Conservation (phyloP, 2,797 vertebrate genomes). For the Crocodylus rhombifer region DNA sequence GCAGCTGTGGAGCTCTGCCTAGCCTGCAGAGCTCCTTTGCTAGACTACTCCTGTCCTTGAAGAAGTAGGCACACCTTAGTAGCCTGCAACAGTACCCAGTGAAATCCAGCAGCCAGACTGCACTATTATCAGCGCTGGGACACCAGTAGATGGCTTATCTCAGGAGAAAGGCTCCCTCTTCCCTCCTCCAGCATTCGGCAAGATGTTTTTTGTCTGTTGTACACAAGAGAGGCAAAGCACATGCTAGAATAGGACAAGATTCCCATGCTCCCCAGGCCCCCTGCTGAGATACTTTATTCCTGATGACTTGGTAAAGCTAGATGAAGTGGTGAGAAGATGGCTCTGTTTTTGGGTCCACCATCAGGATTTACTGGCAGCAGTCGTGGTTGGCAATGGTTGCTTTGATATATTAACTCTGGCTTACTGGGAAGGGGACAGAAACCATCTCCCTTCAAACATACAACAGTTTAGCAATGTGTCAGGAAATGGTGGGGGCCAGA, state of each 20-base stretch:
- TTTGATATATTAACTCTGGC: not conserved
- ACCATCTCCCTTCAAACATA: not conserved
- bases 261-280: rapidly evolving
- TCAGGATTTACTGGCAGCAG: not conserved
- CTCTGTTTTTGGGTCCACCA: not conserved
- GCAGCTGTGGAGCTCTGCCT: no score
- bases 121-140: conserved; percentile 32
- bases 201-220: not conserved
- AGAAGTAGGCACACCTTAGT: no score
- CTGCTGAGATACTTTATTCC: not conserved
- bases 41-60: no score
- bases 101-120: conserved; percentile 40
- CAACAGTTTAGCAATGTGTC: not conserved
- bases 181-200: not conserved
- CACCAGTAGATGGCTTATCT: not conserved
- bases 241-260: not conserved
- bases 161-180: not conserved
- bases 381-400: not conserved
- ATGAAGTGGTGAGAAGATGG: not conserved
- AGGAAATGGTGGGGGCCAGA: not conserved
- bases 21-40: no score
- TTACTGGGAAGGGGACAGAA: not conserved
- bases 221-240: not conserved
- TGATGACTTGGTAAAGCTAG: not conserved
- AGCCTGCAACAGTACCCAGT: not conserved